Conservation (phyloP, 2,113 vertebrate genomes). For the Pseudorasbora parva region DNA sequence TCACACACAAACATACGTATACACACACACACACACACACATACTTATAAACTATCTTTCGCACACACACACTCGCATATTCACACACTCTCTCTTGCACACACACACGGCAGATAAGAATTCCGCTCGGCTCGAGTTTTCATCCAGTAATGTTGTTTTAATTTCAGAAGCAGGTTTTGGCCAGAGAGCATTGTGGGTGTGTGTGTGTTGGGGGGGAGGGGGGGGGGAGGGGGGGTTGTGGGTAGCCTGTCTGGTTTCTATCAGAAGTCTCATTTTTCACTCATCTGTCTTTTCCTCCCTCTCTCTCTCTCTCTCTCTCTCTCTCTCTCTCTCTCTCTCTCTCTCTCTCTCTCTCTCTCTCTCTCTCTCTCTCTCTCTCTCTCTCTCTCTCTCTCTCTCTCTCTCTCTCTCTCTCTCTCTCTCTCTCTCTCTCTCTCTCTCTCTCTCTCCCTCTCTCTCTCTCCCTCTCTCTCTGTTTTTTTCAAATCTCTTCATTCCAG, state of each 20-base stretch:
- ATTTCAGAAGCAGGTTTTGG: slow-evolving; percentile 36
- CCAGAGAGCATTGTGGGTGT: slow-evolving; percentile 39
- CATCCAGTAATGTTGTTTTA: slow-evolving; percentile 50
- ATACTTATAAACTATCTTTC: neutral
- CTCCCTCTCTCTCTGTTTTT: neutral
- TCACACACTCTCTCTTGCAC: neutral
- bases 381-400: too few relatives aligned
- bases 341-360: too few relatives aligned
- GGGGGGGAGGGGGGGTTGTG: slow-evolving; percentile 34
- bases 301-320: slow-evolving; percentile 4
- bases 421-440: too few relatives aligned
- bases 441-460: neutral
- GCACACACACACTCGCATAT: neutral
- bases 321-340: too few relatives aligned
- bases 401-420: too few relatives aligned
- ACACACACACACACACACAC: neutral
- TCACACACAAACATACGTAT: neutral
- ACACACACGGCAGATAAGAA: neutral
- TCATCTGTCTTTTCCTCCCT: slow-evolving; percentile 9
- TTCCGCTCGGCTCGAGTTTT: slow-evolving; percentile 19
- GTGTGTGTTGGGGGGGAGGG: too few relatives aligned
- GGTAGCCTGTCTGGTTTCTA: slow-evolving; percentile 47
- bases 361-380: too few relatives aligned
- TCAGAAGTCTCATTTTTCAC: slow-evolving; percentile 26
- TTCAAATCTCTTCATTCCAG: slow-evolving; percentile 9